A percentile compares a stretch with the other conserved stretches of the same genome.
Conservation (phyloP, 2,888 invertebrate species). For the Rhagonycha fulva region DNA sequence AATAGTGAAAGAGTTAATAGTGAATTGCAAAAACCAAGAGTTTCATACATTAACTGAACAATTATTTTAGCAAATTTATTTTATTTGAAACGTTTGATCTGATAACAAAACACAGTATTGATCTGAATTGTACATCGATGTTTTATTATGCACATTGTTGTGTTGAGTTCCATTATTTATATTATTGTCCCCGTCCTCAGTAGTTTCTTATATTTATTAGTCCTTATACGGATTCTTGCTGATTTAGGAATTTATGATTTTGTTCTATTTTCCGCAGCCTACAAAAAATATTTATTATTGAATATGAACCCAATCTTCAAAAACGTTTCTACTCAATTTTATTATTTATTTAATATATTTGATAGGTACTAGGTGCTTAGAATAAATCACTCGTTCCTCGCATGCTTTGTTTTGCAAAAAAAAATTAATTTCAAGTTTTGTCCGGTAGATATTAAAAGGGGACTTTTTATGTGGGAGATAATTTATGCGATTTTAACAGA, state of each 20-base stretch:
- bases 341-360: not conserved
- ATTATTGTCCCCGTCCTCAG: constrained; percentile 41
- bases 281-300: constrained; percentile 3
- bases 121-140: constrained; percentile 52
- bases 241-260: constrained; percentile 38
- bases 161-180: constrained; percentile 49
- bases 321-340: constrained; percentile 7
- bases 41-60: constrained; percentile 22
- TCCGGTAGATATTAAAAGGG: constrained; percentile 14
- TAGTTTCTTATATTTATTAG: constrained; percentile 38
- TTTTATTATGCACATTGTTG: constrained; percentile 51
- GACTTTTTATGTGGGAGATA: constrained; percentile 43
- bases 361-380: not conserved
- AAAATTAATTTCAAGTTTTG: constrained; percentile 16
- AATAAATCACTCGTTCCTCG: not conserved
- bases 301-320: constrained; percentile 8
- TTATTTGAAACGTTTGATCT: constrained; percentile 52
- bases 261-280: constrained; percentile 17
- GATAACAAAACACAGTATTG: constrained; percentile 54
- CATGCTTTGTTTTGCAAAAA: constrained; percentile 7
- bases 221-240: constrained; percentile 35
- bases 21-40: not conserved
- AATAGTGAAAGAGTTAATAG: constrained; percentile 27
- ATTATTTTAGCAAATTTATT: constrained; percentile 48
- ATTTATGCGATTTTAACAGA: constrained; percentile 55